Evolutionary conservation across 2,113 vertebrate species (phyloP).

Genomic region (Rhabdornis inornatus): DNA sequence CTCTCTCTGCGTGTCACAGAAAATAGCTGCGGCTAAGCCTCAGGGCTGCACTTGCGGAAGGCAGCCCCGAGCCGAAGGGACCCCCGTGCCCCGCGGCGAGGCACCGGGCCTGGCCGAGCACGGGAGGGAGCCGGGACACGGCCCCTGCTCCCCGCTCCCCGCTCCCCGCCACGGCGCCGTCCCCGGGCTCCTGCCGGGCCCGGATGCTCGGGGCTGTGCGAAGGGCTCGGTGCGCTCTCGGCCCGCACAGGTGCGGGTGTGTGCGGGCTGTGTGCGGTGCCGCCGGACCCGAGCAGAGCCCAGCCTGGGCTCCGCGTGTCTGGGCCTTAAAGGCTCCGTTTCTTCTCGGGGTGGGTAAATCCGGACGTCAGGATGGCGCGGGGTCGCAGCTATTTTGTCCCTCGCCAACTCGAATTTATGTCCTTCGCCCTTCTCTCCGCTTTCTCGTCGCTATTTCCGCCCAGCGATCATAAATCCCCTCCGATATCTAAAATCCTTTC

Average conservation of each 20-base stretch:
- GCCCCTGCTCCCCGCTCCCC: background rate
- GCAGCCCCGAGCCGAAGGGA: background rate
- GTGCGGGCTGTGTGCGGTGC: background rate
- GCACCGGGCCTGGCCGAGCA: background rate
- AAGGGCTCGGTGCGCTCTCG: background rate
- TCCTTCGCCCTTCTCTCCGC: background rate
- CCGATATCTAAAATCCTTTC: background rate
- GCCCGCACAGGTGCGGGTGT: background rate
- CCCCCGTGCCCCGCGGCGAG: background rate
- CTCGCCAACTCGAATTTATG: background rate
- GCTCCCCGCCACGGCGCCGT: background rate
- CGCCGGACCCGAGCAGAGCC: background rate
- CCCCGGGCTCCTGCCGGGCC: background rate
- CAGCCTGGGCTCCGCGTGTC: background rate
- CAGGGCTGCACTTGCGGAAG: background rate
- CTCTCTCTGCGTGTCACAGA: background rate
- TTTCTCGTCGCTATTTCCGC: background rate
- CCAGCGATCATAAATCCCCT: background rate
- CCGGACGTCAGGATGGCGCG: rapidly evolving
- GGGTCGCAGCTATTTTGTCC: background rate
- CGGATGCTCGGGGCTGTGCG: background rate
- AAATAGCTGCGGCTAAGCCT: background rate
- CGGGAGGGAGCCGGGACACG: background rate
- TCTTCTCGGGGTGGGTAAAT: background rate
- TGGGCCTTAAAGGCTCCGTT: background rate